Evolutionary conservation across 2,888 invertebrate genomes (phyloP), one percentile per base, ranked within the genome.

Genomic region (Ctena decussata): DNA sequence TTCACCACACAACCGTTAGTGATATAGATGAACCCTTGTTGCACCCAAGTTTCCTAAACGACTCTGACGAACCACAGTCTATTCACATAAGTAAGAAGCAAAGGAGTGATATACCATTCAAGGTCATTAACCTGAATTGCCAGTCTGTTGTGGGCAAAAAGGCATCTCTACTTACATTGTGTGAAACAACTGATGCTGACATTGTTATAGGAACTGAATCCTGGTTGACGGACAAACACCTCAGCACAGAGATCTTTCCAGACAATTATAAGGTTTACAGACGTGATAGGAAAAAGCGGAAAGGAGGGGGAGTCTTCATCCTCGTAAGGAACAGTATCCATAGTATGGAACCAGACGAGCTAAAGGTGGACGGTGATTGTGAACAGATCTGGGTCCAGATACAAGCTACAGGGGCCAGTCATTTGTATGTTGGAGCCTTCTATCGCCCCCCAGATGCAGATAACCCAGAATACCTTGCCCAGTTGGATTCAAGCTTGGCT

Each of bases 241-340:
- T 24, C 8, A 27, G 46, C 27, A 35, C 72, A 21, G 73, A 81
- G 37, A 27, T 81, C 18, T 81, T 81, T 71, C 76, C 75, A 15
- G 39, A 8, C 18, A 32, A 30, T 12, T 81, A n/a, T 44, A 80
- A 70, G 30, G 49, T 76, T 1, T 74, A 53, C 53, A 65, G 76
- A 18, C 32, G 32, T 3, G 76, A 81, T 41, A 81, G 76, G 65
- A 46, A 30, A 27, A 53, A n/a, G 1, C 60, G 12, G 32, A 71
- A 35, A 27, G 84, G 84, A n/a, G 84, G 72, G 11, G 84, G 72
- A 11, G 84, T 84, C 21, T 84, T 84, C 39, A 80, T 84, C 24
- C 69, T 80, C 18, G 69, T 80, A 2, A 37, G 35, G 6, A 74
- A 60, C 21, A 21, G 30, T 30, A 18, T 65, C 6, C 57, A 74